Conservation (phyloP, 2,797 vertebrate genomes). For the Lepus townsendii region DNA sequence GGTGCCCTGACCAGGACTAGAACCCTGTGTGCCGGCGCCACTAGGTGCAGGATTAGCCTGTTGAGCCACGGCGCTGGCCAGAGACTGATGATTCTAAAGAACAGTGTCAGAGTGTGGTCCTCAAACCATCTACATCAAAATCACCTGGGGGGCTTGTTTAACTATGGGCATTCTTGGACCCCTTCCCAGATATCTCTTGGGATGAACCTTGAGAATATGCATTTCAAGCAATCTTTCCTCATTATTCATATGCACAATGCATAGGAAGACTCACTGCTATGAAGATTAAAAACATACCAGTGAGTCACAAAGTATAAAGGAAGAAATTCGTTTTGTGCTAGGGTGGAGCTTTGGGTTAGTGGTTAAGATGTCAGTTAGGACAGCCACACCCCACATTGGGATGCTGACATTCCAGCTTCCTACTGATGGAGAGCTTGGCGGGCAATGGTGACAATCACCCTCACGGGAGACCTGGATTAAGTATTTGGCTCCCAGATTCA, state of each 20-base stretch:
- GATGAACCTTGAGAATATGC: constrained; percentile 45
- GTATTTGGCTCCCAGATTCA: no score
- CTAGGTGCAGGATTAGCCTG: no score
- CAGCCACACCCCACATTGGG: no score
- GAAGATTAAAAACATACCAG: constrained; percentile 5
- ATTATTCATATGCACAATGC: constrained; percentile 50
- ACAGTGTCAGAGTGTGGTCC: neutral
- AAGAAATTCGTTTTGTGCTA: constrained; percentile 61
- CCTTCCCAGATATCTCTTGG: neutral
- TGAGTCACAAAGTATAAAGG: constrained; percentile 26
- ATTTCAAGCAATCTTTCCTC: neutral
- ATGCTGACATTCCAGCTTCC: no score
- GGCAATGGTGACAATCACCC: no score
- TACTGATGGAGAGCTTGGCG: no score
- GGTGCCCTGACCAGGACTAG: no score
- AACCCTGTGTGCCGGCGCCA: no score
- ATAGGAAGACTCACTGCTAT: neutral
- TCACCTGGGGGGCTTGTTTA: neutral
- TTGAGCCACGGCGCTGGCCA: no score
- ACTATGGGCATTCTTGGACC: neutral
- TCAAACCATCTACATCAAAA: neutral
- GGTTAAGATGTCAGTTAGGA: no score
- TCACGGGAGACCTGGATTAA: no score
- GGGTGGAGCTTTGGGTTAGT: no score
- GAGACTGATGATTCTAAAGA: neutral